phyloP scores from a whole-genome alignment of 2,888 invertebrate genomes.

The Drosophila lutescens region DNA sequence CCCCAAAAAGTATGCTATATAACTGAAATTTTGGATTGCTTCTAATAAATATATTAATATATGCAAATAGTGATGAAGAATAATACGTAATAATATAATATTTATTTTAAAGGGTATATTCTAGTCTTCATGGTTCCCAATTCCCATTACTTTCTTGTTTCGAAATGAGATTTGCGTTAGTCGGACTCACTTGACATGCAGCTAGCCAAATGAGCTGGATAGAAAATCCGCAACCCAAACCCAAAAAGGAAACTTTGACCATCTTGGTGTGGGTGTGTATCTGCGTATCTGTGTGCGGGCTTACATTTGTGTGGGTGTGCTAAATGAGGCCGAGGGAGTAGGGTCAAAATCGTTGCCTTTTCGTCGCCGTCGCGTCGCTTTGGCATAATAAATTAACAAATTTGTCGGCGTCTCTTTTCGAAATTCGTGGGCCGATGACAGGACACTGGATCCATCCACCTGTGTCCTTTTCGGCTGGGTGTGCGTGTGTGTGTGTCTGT shows the following conservation, averaged over 20 bases:
- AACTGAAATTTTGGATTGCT: background rate
- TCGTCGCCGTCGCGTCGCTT: conserved; percentile 50
- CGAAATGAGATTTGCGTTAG: conserved; percentile 64
- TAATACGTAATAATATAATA: no score
- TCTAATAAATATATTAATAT: background rate
- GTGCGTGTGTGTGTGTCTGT: conserved; percentile 10
- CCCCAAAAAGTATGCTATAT: conserved; percentile 11
- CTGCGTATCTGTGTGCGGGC: background rate
- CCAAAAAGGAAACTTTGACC: conserved; percentile 33
- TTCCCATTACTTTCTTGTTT: conserved; percentile 42
- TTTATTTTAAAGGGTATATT: background rate
- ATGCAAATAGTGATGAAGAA: no score
- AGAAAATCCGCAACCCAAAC: conserved; percentile 14
- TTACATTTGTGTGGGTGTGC: conserved; percentile 32
- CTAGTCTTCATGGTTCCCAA: fast-evolving
- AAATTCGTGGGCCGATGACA: conserved; percentile 74
- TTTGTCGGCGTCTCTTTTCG: conserved; percentile 72
- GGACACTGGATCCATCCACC: conserved; percentile 66
- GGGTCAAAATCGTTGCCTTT: conserved; percentile 40
- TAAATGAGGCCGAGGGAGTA: conserved; percentile 60
- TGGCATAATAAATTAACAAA: conserved; percentile 79
- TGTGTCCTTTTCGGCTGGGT: conserved; percentile 58
- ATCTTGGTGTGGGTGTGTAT: conserved; percentile 47
- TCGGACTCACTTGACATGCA: conserved; percentile 65
- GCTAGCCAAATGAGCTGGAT: conserved; percentile 45